Base-by-base conservation (phyloP, 2,797 vertebrate genomes). In the Chromobotia macracanthus region DNA sequence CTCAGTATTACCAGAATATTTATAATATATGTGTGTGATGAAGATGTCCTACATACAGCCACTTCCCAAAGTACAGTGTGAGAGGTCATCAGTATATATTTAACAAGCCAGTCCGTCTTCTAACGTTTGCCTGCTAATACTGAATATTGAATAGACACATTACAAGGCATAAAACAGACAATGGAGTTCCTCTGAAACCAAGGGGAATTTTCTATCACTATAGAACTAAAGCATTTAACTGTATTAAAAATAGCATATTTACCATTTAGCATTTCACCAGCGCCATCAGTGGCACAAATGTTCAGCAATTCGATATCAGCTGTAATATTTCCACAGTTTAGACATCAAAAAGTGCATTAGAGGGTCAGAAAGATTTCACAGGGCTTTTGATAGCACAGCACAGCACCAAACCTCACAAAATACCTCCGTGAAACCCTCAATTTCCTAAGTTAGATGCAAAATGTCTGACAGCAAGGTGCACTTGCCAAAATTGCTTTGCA, bases 401-500 rank as follows among this genome's bases (percentile, higher is more conserved):
- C 23, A 25, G 74, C 16, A 63, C 16, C 35, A 35, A 15, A 53
- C 79, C 81, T 80, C 72, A 69, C 69, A 87, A 87, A 81, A 70
- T 79, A 60, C 44, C 35, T 83, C 78, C 51, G 69, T 56, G 46
- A 28, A n/a, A 46, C 75, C 74, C 80, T 55, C 44, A 9, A 71
- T 48, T 80, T 71, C 31, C 50, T 69, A 66, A 21, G 70, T 80
- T 85, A 67, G 80, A 68, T 58, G 3, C 46, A 25, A 80, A 86
- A 80, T 84, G 81, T 21, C 18, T 83, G 88, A 86, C 82, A 86
- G 70, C 8, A 55, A 25, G 75, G 82, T 72, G 31, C 44, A 82
- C 85, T 84, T 82, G 81, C 78, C 79, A 74, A 50, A 41, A 82
- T 85, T 84, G 83, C 60, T 79, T 86, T 80, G 81, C 83, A 87